phyloP scores from a whole-genome alignment of 1,140 invertebrate species.

The Hydropsyche tenuis region DNA sequence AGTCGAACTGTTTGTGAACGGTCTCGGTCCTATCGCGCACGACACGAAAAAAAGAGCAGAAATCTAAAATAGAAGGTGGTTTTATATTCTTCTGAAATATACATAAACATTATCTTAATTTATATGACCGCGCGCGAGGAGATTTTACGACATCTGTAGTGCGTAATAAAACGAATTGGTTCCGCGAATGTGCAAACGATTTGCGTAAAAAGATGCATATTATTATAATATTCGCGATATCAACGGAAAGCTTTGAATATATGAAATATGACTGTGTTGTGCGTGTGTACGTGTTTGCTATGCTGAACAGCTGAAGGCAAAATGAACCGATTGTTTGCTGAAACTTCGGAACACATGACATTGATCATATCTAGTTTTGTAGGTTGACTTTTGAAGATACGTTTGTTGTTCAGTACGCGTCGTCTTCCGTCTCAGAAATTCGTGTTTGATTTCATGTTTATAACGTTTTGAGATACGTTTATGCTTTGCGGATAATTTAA shows the following conservation, averaged over 20 bases:
- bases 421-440: not conserved
- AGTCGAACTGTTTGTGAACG: not conserved
- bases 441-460: not conserved
- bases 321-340: slow-evolving; percentile 17
- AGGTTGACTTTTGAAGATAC: slow-evolving; percentile 1
- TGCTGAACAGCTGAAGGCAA: not conserved
- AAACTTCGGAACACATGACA: slow-evolving; percentile 11
- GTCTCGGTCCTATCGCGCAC: not conserved
- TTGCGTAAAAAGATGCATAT: too few relatives aligned
- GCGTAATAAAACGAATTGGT: slow-evolving; percentile 16
- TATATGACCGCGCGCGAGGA: not conserved
- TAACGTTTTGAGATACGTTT: not conserved
- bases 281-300: too few relatives aligned
- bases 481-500: too few relatives aligned
- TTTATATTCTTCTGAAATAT: slow-evolving; percentile 7
- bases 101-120: slow-evolving; percentile 1
- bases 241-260: too few relatives aligned
- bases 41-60: not conserved
- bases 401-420: too few relatives aligned
- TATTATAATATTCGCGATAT: too few relatives aligned
- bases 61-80: slow-evolving; percentile 6
- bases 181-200: not conserved
- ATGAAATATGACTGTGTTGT: too few relatives aligned
- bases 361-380: slow-evolving; percentile 12
- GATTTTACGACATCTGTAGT: slow-evolving; percentile 1